Evolutionary conservation across 1,140 invertebrate genomes (phyloP).

Genomic region (Hormaphis cornu): DNA sequence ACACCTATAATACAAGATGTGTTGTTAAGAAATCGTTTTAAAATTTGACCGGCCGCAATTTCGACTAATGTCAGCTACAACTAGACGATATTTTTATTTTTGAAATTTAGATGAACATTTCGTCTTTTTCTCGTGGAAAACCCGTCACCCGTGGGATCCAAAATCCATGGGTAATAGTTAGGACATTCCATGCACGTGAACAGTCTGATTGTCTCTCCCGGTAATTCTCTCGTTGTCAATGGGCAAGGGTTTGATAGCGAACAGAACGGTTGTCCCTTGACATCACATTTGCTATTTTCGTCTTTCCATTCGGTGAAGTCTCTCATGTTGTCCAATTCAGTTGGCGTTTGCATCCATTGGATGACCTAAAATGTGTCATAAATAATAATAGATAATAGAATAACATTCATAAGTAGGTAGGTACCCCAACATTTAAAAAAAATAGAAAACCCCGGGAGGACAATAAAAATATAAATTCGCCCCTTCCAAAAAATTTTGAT

Average conservation of each 20-base stretch:
- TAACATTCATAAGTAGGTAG: not conserved
- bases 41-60: not conserved
- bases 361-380: conserved; percentile 56
- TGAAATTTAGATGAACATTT: conserved; percentile 20
- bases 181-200: conserved; percentile 94
- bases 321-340: conserved; percentile 70
- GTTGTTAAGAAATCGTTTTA: not conserved
- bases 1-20: too few relatives aligned
- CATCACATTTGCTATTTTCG: conserved; percentile 63
- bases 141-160: conserved; percentile 88
- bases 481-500: too few relatives aligned
- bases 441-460: too few relatives aligned
- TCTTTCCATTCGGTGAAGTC: conserved; percentile 94
- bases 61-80: too few relatives aligned
- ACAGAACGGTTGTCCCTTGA: conserved; percentile 86
- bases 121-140: conserved; percentile 59
- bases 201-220: conserved; percentile 80
- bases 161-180: conserved; percentile 89
- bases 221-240: conserved; percentile 77
- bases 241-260: conserved; percentile 84
- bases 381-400: too few relatives aligned
- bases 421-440: too few relatives aligned
- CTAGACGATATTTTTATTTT: not conserved
- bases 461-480: too few relatives aligned
- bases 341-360: conserved; percentile 96